phyloP scores from a whole-genome alignment of 2,797 vertebrate genomes.

The Sarcoramphus papa region DNA sequence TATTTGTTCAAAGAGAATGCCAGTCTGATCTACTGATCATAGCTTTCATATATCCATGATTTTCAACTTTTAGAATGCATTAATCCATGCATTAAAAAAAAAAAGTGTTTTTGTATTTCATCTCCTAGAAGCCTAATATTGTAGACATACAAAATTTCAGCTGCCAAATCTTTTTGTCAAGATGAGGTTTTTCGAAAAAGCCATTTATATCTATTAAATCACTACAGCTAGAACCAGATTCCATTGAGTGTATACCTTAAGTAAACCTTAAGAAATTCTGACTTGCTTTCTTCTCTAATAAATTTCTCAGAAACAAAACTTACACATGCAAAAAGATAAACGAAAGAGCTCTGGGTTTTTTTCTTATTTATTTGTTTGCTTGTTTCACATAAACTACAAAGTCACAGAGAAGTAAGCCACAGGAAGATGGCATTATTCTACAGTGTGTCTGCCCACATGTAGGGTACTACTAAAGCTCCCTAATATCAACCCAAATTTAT shows the following conservation, averaged over 20 bases:
- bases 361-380: not conserved
- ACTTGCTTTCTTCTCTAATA: not conserved
- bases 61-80: not conserved
- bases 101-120: not conserved
- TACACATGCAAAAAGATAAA: not conserved
- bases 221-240: not conserved
- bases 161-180: not conserved
- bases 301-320: not conserved
- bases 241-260: not conserved
- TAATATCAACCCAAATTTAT: not conserved
- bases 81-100: not conserved
- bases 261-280: not conserved
- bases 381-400: not conserved
- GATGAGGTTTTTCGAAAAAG: not conserved
- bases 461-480: not conserved
- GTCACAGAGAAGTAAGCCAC: not conserved
- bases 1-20: not conserved
- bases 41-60: not conserved
- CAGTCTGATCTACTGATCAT: not conserved
- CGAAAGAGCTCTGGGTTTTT: rapidly evolving
- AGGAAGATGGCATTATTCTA: not conserved
- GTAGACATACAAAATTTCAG: not conserved
- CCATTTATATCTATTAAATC: not conserved
- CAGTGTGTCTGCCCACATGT: not conserved
- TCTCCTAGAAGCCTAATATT: not conserved